Evolutionary conservation across 1,140 invertebrate species (phyloP), one percentile per base, ranked within the genome.

Genomic region (Chelonus insularis): DNA sequence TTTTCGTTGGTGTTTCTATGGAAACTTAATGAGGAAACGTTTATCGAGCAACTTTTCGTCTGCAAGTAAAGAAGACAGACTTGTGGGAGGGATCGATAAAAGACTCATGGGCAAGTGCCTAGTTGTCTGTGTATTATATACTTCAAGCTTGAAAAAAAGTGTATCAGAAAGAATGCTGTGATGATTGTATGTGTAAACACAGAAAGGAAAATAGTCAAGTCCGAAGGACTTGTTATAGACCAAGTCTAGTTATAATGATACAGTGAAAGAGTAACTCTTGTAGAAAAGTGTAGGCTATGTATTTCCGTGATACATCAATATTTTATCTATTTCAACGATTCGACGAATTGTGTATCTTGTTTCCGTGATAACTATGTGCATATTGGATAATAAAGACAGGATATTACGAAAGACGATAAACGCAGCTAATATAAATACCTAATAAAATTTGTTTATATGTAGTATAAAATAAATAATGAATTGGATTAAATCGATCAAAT

Each of bases 271-370:
- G 16, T 32, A 52, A 34, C 7, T 12, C 11, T n/a, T 7, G 43
- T 54, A 54, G 51, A 54, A 36, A n/a, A 54, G 8, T 52, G 57
- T 60, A 60, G 57, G 47, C 57, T 60, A 16, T 32, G 57, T 57
- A 54, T 61, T 48, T 36, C 34, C 51, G 51, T 29, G 25, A 29
- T 29, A 29, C 25, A 29, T 29, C 25, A 29, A 29, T 39, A 36
- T 36, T 52, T 37, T 55, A 37, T 55, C 21, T 47, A 23, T 18
- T 16, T 8, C 18, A 16, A 43, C 14, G 8, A 16, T 39, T 43
- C 18, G 2, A 16, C 8, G 14, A 18, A 14, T 39, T 16, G 36
- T 39, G 12, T 39, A 11, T 39, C 4, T 39, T 43, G 7, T 43
- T 43, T 43, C 16, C 18, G 41, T 43, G 41, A 43, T 43, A 43